Conservation (phyloP, 2,113 vertebrate species). For the Neogale vison region DNA sequence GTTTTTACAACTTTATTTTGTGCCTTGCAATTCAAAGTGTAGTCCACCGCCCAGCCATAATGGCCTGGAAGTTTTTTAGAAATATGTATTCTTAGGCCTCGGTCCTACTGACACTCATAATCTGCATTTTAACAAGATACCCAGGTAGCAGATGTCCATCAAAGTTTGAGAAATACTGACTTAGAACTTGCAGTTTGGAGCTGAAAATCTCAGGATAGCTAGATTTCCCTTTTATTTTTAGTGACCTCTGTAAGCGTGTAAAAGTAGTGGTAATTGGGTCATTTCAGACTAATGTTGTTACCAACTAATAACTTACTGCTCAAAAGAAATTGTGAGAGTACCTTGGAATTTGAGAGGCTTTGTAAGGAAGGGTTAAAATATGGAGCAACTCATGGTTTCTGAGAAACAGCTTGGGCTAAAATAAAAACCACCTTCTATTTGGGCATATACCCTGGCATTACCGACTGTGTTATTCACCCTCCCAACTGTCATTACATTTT, state of each 20-base stretch:
- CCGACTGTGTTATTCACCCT: not conserved
- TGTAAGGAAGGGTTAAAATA: not conserved
- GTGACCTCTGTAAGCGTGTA: not conserved
- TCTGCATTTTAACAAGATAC: not conserved
- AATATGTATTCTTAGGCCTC: not conserved
- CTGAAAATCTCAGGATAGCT: not conserved
- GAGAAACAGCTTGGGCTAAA: constrained; percentile 18
- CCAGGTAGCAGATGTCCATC: not conserved
- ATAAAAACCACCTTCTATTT: not conserved
- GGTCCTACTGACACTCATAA: not conserved
- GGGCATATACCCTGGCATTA: not conserved
- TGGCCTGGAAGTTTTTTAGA: not conserved
- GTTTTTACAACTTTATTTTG: not conserved
- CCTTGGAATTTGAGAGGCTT: constrained; percentile 16
- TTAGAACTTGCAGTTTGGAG: not conserved
- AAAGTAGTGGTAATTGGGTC: not conserved
- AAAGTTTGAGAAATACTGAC: not conserved
- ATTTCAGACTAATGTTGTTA: not conserved
- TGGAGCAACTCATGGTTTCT: not conserved
- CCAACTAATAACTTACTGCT: not conserved
- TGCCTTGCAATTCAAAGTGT: not conserved
- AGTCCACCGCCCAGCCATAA: not conserved
- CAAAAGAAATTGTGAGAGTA: not conserved
- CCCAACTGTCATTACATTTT: not conserved
- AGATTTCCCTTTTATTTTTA: constrained; percentile 18